Percentiles rank a stretch among this genome's conserved stretches.
Conservation (phyloP, 2,797 vertebrate species). For the Apodemus agrarius region DNA sequence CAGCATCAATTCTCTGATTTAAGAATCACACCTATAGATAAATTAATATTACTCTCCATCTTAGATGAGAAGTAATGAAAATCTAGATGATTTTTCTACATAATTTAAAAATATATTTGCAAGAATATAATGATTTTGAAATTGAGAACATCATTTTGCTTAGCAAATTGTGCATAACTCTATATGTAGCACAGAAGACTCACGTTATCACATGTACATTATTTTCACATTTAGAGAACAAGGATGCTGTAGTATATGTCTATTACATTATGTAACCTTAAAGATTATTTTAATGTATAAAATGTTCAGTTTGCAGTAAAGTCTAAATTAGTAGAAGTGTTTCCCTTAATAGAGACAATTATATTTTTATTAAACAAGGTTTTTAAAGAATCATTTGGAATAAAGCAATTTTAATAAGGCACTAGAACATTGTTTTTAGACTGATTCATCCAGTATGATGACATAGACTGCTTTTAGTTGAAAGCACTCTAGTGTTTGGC, state of each 20-base stretch:
- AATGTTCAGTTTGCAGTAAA: background rate
- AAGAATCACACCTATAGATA: background rate
- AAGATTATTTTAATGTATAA: background rate
- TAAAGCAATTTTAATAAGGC: background rate
- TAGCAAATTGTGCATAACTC: background rate
- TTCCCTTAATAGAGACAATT: background rate
- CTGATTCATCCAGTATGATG: background rate
- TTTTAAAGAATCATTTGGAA: background rate
- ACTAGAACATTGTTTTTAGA: background rate
- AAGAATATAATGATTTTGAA: background rate
- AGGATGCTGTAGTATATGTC: background rate
- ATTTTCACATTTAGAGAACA: background rate
- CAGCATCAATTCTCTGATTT: too few species aligned
- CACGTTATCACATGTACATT: background rate
- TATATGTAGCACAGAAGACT: background rate
- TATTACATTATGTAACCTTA: background rate
- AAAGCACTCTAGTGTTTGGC: background rate
- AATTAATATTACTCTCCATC: background rate
- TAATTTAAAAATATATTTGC: background rate
- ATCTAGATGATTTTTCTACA: background rate
- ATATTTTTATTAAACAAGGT: slow-evolving; percentile 27
- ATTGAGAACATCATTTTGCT: background rate
- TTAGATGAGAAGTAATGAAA: background rate
- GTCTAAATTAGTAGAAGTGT: background rate
- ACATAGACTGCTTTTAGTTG: background rate